Percentiles rank a stretch among this genome's conserved stretches.
These are phyloP conservation scores for Cynaeus angustus DNA, from an alignment of 2,888 invertebrate species.

Conservation along the genomic window DNA sequence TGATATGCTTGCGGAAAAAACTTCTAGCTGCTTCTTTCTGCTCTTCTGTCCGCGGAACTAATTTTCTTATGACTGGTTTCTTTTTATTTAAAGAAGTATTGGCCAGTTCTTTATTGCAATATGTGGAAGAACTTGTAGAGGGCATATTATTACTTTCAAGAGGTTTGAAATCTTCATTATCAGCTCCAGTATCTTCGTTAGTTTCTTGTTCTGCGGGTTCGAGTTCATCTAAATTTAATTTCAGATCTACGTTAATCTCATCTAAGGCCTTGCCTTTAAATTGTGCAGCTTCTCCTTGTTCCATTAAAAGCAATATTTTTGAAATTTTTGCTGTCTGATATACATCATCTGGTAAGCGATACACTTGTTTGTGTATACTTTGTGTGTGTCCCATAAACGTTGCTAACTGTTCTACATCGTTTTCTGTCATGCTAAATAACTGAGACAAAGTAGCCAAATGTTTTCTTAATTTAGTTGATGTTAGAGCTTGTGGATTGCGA, in stretches of 20 bases:
- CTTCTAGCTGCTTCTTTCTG: slow-evolving; percentile 3
- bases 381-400: slow-evolving; percentile 58
- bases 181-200: too few relatives aligned
- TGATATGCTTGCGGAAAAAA: slow-evolving; percentile 12
- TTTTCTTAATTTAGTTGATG: slow-evolving; percentile 57
- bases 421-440: slow-evolving; percentile 56
- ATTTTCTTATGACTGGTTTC: too few relatives aligned
- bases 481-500: slow-evolving; percentile 56
- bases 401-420: slow-evolving; percentile 59
- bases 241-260: slow-evolving; percentile 50
- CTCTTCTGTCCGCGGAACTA: slow-evolving; percentile 15
- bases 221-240: too few relatives aligned
- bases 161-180: too few relatives aligned
- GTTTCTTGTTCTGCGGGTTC: too few relatives aligned
- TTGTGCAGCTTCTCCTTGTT: slow-evolving; percentile 46
- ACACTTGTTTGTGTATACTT: slow-evolving; percentile 43
- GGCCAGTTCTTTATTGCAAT: too few relatives aligned
- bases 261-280: slow-evolving; percentile 54
- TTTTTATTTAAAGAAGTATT: too few relatives aligned
- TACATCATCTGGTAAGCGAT: slow-evolving; percentile 53
- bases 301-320: slow-evolving; percentile 53
- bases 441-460: slow-evolving; percentile 60
- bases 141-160: too few relatives aligned
- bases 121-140: too few relatives aligned
- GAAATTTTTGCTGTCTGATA: slow-evolving; percentile 56